Percentiles rank a stretch among this genome's conserved stretches.
Conservation (phyloP, 2,797 vertebrate species). For the Ataeniobius toweri region DNA sequence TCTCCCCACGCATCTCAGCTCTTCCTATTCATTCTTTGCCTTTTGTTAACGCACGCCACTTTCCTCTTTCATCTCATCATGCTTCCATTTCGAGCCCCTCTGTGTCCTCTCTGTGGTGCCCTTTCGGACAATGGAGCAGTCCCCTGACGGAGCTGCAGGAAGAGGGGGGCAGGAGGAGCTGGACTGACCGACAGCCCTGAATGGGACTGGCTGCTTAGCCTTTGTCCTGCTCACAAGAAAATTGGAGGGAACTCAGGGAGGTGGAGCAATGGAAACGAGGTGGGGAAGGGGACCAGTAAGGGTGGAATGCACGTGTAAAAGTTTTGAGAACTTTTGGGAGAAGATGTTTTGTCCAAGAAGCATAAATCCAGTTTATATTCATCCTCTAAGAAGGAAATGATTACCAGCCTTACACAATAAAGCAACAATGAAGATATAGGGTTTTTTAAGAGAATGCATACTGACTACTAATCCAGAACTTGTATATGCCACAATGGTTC, state of each 20-base stretch:
- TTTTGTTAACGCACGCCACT: slow-evolving; percentile 57
- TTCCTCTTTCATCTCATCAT: slow-evolving; percentile 61
- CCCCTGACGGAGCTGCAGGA: slow-evolving; percentile 49
- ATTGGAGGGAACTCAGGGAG: slow-evolving; percentile 69
- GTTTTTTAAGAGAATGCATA: background rate
- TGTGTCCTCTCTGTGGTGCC: slow-evolving; percentile 38
- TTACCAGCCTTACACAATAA: slow-evolving; percentile 3
- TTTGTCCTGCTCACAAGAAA: slow-evolving; percentile 74
- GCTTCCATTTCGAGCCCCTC: slow-evolving; percentile 49
- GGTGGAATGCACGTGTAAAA: slow-evolving; percentile 58
- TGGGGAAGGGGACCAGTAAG: slow-evolving; percentile 43
- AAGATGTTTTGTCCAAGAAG: background rate
- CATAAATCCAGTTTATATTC: background rate
- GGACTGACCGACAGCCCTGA: slow-evolving; percentile 73
- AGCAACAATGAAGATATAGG: background rate
- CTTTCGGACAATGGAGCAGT: slow-evolving; percentile 71
- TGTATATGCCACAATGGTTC: background rate
- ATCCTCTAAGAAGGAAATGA: background rate
- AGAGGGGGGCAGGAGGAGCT: slow-evolving; percentile 22
- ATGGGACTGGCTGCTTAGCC: slow-evolving; percentile 64
- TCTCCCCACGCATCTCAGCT: slow-evolving; percentile 43
- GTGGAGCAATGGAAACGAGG: slow-evolving; percentile 45
- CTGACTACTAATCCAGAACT: background rate
- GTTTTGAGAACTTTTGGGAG: slow-evolving; percentile 46
- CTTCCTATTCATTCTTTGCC: slow-evolving; percentile 59